Conservation (phyloP, 2,888 invertebrate genomes). For the Caenorhabditis sp. region DNA sequence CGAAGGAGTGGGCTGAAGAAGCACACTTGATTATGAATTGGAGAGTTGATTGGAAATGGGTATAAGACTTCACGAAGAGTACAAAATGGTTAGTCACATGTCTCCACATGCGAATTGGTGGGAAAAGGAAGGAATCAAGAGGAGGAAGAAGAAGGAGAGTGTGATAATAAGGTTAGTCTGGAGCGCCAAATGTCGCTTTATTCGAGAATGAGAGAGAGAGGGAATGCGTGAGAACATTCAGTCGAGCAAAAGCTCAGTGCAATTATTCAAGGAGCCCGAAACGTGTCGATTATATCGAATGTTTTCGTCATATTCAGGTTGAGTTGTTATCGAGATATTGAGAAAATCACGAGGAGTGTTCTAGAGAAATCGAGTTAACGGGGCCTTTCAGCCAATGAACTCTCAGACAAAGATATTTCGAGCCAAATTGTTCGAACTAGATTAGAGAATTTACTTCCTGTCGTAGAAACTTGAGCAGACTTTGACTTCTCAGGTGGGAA, state of each 20-base stretch:
- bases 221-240: no score
- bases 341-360: background rate
- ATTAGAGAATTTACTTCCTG: no score
- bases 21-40: constrained; percentile 39
- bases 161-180: constrained; percentile 59
- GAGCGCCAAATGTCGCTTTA: constrained; percentile 52
- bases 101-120: constrained; percentile 27
- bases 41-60: constrained; percentile 35
- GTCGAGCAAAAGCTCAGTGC: constrained; percentile 7
- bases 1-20: constrained; percentile 9
- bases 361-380: background rate
- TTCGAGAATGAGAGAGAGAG: constrained; percentile 12
- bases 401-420: background rate
- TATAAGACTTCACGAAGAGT: constrained; percentile 21
- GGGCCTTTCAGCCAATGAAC: background rate
- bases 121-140: background rate
- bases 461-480: no score
- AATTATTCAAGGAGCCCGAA: background rate
- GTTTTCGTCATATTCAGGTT: background rate
- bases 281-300: background rate
- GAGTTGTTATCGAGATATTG: constrained; percentile 2
- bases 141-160: constrained; percentile 26
- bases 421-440: background rate
- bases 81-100: constrained; percentile 41
- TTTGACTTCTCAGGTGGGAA: no score